A percentile compares a stretch with the other conserved stretches of the same genome.
These are phyloP conservation scores for Parochlus steinenii DNA, from an alignment of 2,888 invertebrate species.

Conservation along the genomic window DNA sequence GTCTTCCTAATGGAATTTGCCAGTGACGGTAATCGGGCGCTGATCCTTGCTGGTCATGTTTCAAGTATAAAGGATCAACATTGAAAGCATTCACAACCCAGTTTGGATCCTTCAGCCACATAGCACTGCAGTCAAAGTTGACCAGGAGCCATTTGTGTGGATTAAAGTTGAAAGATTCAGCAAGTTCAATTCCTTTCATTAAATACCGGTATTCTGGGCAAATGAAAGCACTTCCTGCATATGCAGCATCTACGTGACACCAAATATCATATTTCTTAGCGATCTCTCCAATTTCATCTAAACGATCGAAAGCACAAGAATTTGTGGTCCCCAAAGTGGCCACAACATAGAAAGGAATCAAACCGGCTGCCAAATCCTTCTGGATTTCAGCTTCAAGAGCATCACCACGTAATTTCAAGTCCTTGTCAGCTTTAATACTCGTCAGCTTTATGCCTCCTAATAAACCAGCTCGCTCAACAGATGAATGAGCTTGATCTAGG, in stretches of 20 bases:
- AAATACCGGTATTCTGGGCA: conserved; percentile 90
- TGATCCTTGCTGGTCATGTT: conserved; percentile 80
- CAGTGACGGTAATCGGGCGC: conserved; percentile 93
- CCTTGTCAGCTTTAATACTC: conserved; percentile 51
- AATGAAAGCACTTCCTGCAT: conserved; percentile 90
- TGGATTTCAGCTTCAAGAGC: conserved; percentile 60
- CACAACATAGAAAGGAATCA: conserved; percentile 92
- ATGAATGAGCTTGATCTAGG: conserved; percentile 77
- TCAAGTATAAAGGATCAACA: conserved; percentile 91
- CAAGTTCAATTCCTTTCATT: conserved; percentile 75
- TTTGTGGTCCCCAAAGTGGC: conserved; percentile 90
- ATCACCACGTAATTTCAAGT: conserved; percentile 57
- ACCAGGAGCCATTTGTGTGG: conserved; percentile 99
- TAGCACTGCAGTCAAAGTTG: conserved; percentile 97
- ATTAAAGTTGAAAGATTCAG: conserved; percentile 95
- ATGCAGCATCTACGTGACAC: conserved; percentile 95
- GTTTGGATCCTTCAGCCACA: conserved; percentile 86
- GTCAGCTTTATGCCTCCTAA: conserved; percentile 73
- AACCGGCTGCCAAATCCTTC: conserved; percentile 71
- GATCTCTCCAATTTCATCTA: conserved; percentile 84
- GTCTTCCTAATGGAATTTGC: conserved; percentile 89
- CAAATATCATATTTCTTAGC: conserved; percentile 61
- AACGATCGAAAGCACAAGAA: conserved; percentile 84
- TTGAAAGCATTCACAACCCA: conserved; percentile 91
- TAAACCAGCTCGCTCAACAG: conserved; percentile 83